These are phyloP conservation scores for Chrysolina haemoptera DNA, from an alignment of 2,888 invertebrate genomes.

Conservation along the genomic window DNA sequence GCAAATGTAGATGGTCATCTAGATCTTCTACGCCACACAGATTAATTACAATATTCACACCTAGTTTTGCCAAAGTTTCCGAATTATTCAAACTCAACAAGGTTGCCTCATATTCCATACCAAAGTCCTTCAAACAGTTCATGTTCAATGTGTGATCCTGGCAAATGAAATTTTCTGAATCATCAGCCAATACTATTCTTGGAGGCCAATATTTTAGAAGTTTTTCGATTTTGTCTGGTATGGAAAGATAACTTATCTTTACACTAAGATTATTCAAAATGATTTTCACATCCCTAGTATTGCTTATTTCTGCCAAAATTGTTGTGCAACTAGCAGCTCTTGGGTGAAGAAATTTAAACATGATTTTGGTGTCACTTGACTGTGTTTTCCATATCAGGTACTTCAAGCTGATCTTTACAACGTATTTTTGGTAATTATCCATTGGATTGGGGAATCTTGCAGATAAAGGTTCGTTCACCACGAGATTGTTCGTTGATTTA, in stretches of 20 bases:
- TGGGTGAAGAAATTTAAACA: conserved; percentile 65
- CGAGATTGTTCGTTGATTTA: conserved; percentile 53
- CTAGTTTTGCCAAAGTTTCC: conserved; percentile 58
- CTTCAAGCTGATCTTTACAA: conserved; percentile 60
- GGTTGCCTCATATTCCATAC: conserved; percentile 53
- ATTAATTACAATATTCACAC: conserved; percentile 54
- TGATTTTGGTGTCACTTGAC: conserved; percentile 51
- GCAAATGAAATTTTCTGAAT: conserved; percentile 55
- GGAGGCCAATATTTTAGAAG: conserved; percentile 61
- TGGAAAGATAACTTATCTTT: conserved; percentile 61
- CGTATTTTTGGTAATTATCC: conserved; percentile 57
- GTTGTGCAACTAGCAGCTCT: conserved; percentile 59
- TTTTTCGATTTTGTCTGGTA: conserved; percentile 55
- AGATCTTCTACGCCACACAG: conserved; percentile 40
- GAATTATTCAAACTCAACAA: conserved; percentile 51
- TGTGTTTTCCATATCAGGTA: conserved; percentile 57
- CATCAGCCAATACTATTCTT: conserved; percentile 59
- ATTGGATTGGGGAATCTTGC: conserved; percentile 40
- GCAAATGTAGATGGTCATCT: conserved; percentile 48
- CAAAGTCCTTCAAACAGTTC: conserved; percentile 33
- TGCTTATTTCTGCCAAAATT: conserved; percentile 58
- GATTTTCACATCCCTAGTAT: conserved; percentile 52
- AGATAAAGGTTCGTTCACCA: conserved; percentile 51
- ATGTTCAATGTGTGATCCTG: conserved; percentile 57
- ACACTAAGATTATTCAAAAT: conserved; percentile 55